Evolutionary conservation across 2,797 vertebrate genomes (phyloP).

Genomic region (Galago senegalensis): DNA sequence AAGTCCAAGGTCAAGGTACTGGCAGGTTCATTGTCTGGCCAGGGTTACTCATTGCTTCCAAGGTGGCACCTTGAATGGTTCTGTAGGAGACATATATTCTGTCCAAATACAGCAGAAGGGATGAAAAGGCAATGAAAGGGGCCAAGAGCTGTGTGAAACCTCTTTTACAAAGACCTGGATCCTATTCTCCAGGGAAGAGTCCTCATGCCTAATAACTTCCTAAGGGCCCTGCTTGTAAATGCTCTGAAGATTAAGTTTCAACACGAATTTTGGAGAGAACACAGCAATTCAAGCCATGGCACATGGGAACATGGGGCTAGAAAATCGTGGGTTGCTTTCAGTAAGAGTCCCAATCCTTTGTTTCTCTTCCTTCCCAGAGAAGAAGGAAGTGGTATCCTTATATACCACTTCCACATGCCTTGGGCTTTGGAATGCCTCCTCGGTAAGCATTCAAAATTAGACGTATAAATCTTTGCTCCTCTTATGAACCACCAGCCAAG

Average conservation of each 20-base stretch:
- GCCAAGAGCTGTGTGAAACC: not conserved
- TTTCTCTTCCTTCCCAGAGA: too few species aligned
- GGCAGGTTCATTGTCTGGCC: not conserved
- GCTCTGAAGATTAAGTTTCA: not conserved
- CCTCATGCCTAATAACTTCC: not conserved
- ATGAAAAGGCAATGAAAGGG: not conserved
- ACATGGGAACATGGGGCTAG: not conserved
- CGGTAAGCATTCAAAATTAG: not conserved
- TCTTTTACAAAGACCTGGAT: not conserved
- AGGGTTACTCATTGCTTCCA: not conserved
- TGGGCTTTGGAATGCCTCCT: not conserved
- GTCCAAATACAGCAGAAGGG: not conserved
- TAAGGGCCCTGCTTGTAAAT: not conserved
- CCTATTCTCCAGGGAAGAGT: rapidly evolving
- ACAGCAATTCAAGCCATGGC: not conserved
- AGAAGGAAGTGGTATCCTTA: too few species aligned
- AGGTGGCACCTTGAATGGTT: not conserved
- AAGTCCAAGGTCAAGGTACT: not conserved
- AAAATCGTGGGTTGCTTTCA: not conserved
- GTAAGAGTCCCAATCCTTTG: not conserved
- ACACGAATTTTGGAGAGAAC: too few species aligned
- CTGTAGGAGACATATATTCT: not conserved
- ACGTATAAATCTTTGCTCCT: not conserved
- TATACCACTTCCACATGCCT: not conserved
- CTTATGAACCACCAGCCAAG: not conserved